These are phyloP conservation scores for Melipona quadrifasciata DNA, from an alignment of 1,140 invertebrate species.

Conservation along the genomic window DNA sequence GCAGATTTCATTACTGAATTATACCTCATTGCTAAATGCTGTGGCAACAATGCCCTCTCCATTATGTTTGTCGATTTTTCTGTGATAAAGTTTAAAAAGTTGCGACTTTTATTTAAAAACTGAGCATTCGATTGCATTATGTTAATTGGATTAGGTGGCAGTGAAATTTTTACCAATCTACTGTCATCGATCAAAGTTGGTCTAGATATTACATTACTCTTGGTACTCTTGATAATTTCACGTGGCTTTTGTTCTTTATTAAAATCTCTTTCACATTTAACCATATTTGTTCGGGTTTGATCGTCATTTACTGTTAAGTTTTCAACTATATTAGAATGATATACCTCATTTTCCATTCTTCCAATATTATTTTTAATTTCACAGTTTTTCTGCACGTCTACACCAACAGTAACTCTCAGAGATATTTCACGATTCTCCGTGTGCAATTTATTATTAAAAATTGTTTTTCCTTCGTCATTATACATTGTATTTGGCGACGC, in stretches of 20 bases:
- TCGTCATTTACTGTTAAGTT: background rate
- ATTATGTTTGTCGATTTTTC: conserved; percentile 80
- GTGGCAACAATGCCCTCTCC: conserved; percentile 78
- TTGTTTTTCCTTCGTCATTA: conserved; percentile 30
- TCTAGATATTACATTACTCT: conserved; percentile 10
- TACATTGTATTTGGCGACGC: background rate
- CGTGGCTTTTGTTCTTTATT: background rate
- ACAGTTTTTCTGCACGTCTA: background rate
- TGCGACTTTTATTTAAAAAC: conserved; percentile 77
- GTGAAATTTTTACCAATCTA: conserved; percentile 75
- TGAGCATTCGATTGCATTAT: conserved; percentile 76
- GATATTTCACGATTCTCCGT: background rate
- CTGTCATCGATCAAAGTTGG: conserved; percentile 72
- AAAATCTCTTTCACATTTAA: background rate
- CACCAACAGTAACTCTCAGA: background rate
- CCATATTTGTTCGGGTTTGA: background rate
- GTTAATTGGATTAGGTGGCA: conserved; percentile 75
- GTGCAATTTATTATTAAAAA: conserved; percentile 37
- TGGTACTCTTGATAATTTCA: background rate
- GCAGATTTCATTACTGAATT: conserved; percentile 56
- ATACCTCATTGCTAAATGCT: conserved; percentile 68
- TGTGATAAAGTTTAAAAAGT: conserved; percentile 78
- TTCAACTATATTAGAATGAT: background rate
- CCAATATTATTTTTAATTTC: background rate
- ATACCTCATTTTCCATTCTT: background rate